Conservation (phyloP, 2,888 invertebrate species). For the Patella depressa region DNA sequence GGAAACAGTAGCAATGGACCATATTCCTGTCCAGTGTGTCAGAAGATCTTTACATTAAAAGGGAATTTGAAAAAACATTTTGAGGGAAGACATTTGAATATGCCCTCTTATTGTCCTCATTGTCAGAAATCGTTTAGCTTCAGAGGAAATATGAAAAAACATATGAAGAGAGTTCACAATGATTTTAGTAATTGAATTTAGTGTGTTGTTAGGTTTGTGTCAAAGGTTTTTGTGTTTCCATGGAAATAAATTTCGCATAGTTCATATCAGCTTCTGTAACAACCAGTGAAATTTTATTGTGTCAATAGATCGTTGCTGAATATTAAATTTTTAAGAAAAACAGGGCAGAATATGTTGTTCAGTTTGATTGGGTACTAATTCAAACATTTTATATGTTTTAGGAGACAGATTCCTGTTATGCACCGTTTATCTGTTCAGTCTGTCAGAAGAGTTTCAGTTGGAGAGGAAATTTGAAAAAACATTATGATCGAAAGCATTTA, state of each 20-base stretch:
- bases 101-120: neutral
- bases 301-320: too few relatives aligned
- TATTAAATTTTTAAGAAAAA: too few relatives aligned
- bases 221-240: too few relatives aligned
- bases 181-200: neutral
- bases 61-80: neutral
- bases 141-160: conserved; percentile 1
- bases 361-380: too few relatives aligned
- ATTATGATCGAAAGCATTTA: neutral
- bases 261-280: too few relatives aligned
- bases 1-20: too few relatives aligned
- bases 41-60: neutral
- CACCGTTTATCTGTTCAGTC: neutral
- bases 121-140: neutral
- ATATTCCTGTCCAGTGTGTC: neutral
- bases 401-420: neutral
- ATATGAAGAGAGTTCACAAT: neutral
- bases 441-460: neutral
- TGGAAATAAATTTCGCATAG: too few relatives aligned
- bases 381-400: too few relatives aligned
- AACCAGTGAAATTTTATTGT: too few relatives aligned
- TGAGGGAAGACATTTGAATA: neutral
- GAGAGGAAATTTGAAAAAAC: conserved; percentile 4
- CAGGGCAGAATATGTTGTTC: too few relatives aligned
- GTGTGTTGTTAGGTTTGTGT: too few relatives aligned